Evolutionary conservation across 2,797 vertebrate species (phyloP).

Genomic region (Varecia variegata): DNA sequence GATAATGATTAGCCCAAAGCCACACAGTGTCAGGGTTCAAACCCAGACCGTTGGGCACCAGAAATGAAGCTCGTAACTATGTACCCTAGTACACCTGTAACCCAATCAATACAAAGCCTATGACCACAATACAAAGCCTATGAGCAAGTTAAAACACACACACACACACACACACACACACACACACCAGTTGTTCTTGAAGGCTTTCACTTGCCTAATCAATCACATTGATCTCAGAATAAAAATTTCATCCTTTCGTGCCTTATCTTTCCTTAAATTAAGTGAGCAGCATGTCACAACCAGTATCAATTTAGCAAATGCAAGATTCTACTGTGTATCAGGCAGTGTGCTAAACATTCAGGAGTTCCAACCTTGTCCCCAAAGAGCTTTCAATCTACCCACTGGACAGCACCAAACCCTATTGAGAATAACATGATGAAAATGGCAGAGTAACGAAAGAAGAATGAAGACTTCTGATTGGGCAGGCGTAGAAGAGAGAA

Average conservation of each 20-base stretch:
- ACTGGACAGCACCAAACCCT: not conserved
- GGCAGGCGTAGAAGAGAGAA: not conserved
- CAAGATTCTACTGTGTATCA: not conserved
- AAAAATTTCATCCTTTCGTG: not conserved
- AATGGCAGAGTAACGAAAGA: not conserved
- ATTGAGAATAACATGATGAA: not conserved
- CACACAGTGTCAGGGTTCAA: not conserved
- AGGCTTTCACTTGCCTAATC: not conserved
- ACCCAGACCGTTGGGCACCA: not conserved
- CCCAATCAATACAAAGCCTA: not conserved
- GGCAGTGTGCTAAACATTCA: not conserved
- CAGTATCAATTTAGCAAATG: not conserved
- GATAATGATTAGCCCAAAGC: not conserved
- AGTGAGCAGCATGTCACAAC: not conserved
- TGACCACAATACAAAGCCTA: not conserved
- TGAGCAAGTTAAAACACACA: not conserved
- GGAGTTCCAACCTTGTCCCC: not conserved
- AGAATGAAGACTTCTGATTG: not conserved
- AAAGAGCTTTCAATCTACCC: not conserved
- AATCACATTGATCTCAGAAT: not conserved
- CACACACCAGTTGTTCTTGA: not conserved
- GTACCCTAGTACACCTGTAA: not conserved
- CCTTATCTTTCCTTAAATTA: not conserved
- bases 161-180: not conserved
- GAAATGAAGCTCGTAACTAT: not conserved